Percentiles rank a stretch among this genome's conserved stretches.
These are phyloP conservation scores for Camelus bactrianus DNA, from an alignment of 2,113 vertebrate genomes.

Conservation along the genomic window DNA sequence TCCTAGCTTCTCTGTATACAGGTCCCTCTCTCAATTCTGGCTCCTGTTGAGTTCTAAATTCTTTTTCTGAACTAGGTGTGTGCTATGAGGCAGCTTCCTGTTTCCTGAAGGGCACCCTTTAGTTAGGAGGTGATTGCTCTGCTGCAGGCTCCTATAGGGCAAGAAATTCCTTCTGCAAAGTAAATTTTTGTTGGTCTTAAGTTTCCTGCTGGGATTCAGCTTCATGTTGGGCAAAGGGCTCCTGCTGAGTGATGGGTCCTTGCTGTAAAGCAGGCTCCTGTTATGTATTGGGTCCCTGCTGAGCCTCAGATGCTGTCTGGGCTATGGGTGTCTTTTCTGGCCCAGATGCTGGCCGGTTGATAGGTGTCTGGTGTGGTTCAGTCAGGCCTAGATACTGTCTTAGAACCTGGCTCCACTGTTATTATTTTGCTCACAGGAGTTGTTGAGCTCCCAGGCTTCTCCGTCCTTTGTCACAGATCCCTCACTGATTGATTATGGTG, in stretches of 20 bases:
- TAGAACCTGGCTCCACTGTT: slow-evolving; percentile 15
- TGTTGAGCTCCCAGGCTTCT: slow-evolving; percentile 38
- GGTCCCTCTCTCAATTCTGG: background rate
- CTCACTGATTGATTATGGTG: slow-evolving; percentile 44
- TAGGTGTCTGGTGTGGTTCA: slow-evolving; percentile 3
- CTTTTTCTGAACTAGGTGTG: background rate
- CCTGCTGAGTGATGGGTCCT: slow-evolving; percentile 17
- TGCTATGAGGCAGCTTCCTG: slow-evolving; percentile 22
- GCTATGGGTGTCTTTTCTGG: background rate
- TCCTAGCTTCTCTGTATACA: background rate
- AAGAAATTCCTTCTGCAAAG: background rate
- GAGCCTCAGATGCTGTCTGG: background rate
- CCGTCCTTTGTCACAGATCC: slow-evolving; percentile 49
- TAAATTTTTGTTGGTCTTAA: background rate
- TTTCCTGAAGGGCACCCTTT: background rate
- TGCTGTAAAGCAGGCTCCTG: background rate
- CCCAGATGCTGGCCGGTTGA: background rate
- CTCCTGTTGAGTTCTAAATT: background rate
- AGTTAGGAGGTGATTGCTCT: background rate
- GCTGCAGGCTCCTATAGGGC: background rate
- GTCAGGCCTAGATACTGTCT: background rate
- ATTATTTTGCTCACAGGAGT: background rate
- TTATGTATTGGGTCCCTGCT: background rate
- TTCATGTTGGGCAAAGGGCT: background rate
- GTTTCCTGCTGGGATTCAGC: slow-evolving; percentile 35